Percentiles rank a stretch among this genome's conserved stretches.
Conservation (phyloP, 2,113 vertebrate species). For the Antechinus flavipes region DNA sequence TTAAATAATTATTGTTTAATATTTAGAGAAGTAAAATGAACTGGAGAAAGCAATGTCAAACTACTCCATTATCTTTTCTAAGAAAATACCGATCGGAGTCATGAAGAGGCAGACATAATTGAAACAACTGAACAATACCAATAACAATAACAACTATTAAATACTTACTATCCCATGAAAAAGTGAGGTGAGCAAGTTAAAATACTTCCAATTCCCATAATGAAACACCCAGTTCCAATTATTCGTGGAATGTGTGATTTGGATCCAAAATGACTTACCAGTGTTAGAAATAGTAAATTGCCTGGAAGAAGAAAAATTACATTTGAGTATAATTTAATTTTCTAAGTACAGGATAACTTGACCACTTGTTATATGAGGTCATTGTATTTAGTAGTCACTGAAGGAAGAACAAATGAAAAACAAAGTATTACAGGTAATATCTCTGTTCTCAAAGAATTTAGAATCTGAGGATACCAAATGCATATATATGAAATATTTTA, state of each 20-base stretch:
- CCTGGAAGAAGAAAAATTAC: conserved; percentile 82
- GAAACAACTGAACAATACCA: not conserved
- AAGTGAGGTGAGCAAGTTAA: conserved; percentile 94
- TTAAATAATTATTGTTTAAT: not conserved
- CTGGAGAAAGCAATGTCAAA: not conserved
- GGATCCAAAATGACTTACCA: conserved; percentile 96
- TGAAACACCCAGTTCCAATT: conserved; percentile 89
- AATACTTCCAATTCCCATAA: conserved; percentile 90
- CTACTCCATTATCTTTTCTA: not conserved
- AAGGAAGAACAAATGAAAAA: not conserved
- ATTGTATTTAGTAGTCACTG: not conserved
- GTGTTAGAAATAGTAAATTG: conserved; percentile 92
- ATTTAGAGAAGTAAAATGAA: not conserved
- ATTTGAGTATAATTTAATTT: not conserved
- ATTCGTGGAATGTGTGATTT: conserved; percentile 92
- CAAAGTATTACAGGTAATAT: not conserved
- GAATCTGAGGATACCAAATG: not conserved
- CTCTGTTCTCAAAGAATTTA: not conserved
- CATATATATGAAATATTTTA: not conserved
- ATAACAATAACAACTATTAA: not conserved
- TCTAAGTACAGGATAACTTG: not conserved
- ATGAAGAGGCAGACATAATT: not conserved
- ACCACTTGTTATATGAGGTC: not conserved
- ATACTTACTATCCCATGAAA: conserved; percentile 95
- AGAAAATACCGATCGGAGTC: not conserved